Evolutionary conservation across 2,888 invertebrate species (phyloP).

Genomic region (Flexamia atlantica): DNA sequence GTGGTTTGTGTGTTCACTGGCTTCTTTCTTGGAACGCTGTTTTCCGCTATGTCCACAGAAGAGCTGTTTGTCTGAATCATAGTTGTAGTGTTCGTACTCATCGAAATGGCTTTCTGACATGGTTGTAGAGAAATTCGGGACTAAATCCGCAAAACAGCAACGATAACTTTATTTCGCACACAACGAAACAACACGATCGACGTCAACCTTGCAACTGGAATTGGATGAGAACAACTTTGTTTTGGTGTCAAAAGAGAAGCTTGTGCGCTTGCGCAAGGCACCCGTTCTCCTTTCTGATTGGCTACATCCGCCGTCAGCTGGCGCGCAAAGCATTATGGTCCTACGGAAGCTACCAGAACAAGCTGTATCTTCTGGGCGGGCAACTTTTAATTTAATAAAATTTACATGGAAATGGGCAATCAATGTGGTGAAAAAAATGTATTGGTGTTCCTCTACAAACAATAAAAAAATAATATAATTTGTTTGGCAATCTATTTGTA

Average conservation of each 20-base stretch:
- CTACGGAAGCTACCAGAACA: not conserved
- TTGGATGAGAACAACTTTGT: not conserved
- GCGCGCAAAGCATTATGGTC: not conserved
- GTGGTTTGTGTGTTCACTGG: slow-evolving; percentile 92
- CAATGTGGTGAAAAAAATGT: no score
- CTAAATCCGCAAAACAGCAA: not conserved
- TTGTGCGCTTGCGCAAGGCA: slow-evolving; percentile 33
- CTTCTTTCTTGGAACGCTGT: slow-evolving; percentile 93
- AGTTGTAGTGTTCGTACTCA: slow-evolving; percentile 96
- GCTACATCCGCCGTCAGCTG: not conserved
- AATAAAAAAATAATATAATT: no score
- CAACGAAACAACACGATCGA: not conserved
- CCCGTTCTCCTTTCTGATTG: slow-evolving; percentile 21
- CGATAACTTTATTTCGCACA: not conserved
- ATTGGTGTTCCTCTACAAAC: no score
- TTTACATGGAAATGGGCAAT: no score
- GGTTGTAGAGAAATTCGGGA: slow-evolving; percentile 6
- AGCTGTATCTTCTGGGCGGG: not conserved
- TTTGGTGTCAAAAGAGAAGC: slow-evolving; percentile 7
- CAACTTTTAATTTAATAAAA: no score
- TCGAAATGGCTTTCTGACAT: slow-evolving; percentile 93
- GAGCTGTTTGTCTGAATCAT: slow-evolving; percentile 94
- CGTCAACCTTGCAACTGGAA: slow-evolving; percentile 29
- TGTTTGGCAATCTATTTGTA: no score
- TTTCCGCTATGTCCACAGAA: slow-evolving; percentile 93